Evolutionary conservation across 2,888 invertebrate species (phyloP), one percentile per base, ranked within the genome.

Genomic region (Prosopocoilus inquinatus): DNA sequence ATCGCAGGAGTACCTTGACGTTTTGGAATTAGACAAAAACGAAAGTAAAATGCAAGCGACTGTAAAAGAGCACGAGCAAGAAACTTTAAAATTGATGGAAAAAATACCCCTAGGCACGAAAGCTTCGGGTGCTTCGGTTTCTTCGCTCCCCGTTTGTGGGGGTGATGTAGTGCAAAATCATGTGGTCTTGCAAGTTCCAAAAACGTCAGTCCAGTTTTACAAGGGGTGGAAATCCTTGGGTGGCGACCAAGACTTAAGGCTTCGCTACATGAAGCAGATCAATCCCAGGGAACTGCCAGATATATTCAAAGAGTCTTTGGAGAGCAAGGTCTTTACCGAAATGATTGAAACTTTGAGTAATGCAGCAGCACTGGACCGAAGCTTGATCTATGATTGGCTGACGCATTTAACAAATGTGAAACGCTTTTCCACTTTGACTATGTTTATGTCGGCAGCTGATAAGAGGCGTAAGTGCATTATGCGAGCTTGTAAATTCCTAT

Each of bases 291-390:
- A 79, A 55, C 77, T 89, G 34, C 83, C 86, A 1, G 72, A 76
- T 0, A 82, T 89, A 61, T 88, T 90, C 72, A 81, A 81, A 68
- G 85, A 87, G 64, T 85, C 87, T 0, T 74, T 90, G 56, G 89
- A 89, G 60, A 84, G 82, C 53, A 78, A 82, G 41, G 78, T 84
- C 1, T 79, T 89, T 2, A 84, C 84, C 3, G 84, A 84, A 38
- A 81, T 89, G 50, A 64, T 89, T 15, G 72, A 73, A 2, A 70
- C 81, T 36, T 70, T 85, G 28, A 76, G 76, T 36, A 73, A 75
- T 9, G 77, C 77, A 57, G 65, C 74, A 1, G 71, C 75, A 1
- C 32, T 16, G 5, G 12, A 34, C 41, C 11, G 41, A 9, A 75
- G 77, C 49, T 66, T 75, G 1, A 70, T 85, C 11, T 75, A 78